phyloP scores from a whole-genome alignment of 2,888 invertebrate species.

The Pristionchus maxplancki region DNA sequence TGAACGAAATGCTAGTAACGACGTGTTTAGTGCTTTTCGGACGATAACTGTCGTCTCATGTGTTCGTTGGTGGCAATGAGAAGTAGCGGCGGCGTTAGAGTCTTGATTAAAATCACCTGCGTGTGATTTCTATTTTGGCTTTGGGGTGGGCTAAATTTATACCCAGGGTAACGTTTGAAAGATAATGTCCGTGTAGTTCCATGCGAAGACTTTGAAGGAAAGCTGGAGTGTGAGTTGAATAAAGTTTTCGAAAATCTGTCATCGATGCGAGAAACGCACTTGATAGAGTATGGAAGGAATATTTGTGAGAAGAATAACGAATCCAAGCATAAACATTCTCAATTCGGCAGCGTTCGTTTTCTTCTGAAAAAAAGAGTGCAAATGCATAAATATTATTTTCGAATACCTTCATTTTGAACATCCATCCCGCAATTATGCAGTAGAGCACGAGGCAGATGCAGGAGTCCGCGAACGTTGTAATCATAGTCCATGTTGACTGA shows the following conservation, averaged over 20 bases:
- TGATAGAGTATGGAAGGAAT: not conserved
- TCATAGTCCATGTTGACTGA: not conserved
- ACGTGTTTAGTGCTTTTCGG: not conserved
- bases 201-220: not conserved
- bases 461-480: not conserved
- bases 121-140: not conserved
- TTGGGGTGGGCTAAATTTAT: not conserved
- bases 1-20: not conserved
- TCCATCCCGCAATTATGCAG: not conserved
- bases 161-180: not conserved
- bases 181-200: not conserved
- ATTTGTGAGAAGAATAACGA: not conserved
- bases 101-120: slow-evolving; percentile 30
- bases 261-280: not conserved
- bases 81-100: not conserved
- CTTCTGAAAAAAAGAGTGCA: not conserved
- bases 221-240: not conserved
- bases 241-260: not conserved
- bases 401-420: not conserved
- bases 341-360: not conserved
- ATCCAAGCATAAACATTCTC: slow-evolving; percentile 8
- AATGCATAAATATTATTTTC: not conserved
- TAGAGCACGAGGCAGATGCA: slow-evolving; percentile 1
- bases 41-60: not conserved
- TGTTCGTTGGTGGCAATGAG: not conserved